These are phyloP conservation scores for Rhinopomastus cyanomelas DNA, from an alignment of 2,113 vertebrate species.

Conservation along the genomic window DNA sequence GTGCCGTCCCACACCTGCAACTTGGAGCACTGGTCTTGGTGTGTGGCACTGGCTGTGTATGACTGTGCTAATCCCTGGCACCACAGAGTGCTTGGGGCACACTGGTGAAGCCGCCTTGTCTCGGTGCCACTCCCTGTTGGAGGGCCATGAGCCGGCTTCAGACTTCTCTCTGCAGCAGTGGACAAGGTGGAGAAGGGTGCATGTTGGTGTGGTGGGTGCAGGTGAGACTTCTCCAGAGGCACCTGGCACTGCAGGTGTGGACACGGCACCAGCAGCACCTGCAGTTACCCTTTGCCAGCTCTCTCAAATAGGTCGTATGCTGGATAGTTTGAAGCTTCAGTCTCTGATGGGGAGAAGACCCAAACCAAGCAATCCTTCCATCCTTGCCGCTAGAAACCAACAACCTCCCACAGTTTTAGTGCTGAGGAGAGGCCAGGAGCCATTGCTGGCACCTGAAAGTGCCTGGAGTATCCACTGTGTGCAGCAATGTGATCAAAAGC, in stretches of 20 bases:
- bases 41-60: neutral
- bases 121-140: neutral
- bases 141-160: accelerated
- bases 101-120: neutral
- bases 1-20: accelerated
- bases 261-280: neutral
- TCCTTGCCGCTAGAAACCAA: neutral
- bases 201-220: neutral
- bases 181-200: neutral
- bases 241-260: neutral
- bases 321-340: neutral
- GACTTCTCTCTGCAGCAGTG: accelerated
- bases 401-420: neutral
- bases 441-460: accelerated
- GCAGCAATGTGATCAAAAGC: neutral
- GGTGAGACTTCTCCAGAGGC: neutral
- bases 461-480: accelerated
- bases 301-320: neutral
- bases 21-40: accelerated
- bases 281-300: accelerated
- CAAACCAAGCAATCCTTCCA: neutral
- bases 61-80: accelerated
- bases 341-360: neutral
- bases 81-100: neutral
- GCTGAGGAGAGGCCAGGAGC: neutral